A percentile compares a stretch with the other conserved stretches of the same genome.
Conservation (phyloP, 2,888 invertebrate species). For the Ctena decussata region DNA sequence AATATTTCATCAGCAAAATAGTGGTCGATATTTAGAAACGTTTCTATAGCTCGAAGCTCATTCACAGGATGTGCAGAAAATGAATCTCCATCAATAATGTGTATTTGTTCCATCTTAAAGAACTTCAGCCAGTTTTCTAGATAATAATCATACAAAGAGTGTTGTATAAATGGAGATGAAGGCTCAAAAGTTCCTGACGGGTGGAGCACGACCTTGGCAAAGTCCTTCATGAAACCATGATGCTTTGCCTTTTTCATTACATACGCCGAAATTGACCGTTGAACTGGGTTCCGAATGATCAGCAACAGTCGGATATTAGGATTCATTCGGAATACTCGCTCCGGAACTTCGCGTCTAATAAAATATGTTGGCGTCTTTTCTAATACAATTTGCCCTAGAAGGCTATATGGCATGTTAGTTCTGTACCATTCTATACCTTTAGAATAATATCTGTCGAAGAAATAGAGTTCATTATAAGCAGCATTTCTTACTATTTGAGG, state of each 20-base stretch:
- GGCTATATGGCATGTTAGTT: not conserved
- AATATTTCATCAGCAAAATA: not conserved
- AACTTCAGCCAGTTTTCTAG: not conserved
- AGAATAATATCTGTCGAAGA: not conserved
- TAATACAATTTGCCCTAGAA: not conserved
- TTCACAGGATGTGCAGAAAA: not conserved
- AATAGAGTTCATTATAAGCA: not conserved
- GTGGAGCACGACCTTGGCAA: not conserved
- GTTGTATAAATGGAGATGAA: not conserved
- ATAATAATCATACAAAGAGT: not conserved
- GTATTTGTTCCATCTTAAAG: not conserved
- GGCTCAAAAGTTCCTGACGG: not conserved
- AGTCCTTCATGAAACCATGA: not conserved
- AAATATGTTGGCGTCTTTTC: conserved; percentile 9
- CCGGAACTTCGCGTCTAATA: not conserved
- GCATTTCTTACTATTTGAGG: not conserved
- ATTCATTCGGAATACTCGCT: not conserved
- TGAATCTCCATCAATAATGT: not conserved
- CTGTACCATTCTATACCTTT: not conserved
- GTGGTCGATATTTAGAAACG: not conserved
- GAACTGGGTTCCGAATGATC: not conserved
- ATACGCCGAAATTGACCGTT: not conserved
- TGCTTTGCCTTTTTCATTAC: not conserved
- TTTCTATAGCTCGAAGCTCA: not conserved
- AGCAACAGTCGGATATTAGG: not conserved